A percentile compares a stretch with the other conserved stretches of the same genome.
Conservation (phyloP, 2,797 vertebrate species). For the Anas bahamensis region DNA sequence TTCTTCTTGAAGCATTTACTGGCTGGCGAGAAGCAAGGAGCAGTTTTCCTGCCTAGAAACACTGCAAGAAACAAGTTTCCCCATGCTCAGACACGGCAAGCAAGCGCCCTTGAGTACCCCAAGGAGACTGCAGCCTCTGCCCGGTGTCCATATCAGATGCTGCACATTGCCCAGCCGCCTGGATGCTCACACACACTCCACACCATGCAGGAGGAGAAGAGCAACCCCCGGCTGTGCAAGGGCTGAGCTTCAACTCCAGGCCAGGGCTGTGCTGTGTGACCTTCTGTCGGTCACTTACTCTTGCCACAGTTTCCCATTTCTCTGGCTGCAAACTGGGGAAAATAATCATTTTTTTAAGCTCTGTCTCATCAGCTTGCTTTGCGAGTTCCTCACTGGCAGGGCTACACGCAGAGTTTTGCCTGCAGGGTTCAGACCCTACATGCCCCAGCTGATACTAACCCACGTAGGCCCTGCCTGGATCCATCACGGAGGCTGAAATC, state of each 20-base stretch:
- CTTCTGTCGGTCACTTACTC: background rate
- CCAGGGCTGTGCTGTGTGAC: background rate
- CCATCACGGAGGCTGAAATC: background rate
- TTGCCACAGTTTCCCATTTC: background rate
- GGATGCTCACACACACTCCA: background rate
- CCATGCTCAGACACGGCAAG: background rate
- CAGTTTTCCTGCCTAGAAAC: background rate
- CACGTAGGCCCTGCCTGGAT: background rate
- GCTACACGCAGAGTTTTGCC: background rate
- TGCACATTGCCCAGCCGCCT: background rate
- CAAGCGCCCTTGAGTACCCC: background rate
- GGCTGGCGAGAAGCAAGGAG: background rate
- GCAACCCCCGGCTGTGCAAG: background rate
- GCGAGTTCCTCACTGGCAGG: background rate
- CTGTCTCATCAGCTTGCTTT: background rate
- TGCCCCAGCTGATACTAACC: background rate
- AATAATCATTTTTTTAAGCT: background rate
- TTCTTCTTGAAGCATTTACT: background rate
- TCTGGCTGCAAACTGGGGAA: background rate
- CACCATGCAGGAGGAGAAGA: background rate
- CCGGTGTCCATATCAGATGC: background rate
- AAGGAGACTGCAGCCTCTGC: background rate
- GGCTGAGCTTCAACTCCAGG: conserved; percentile 2
- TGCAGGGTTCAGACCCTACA: background rate
- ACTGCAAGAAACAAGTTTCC: background rate